A percentile compares a stretch with the other conserved stretches of the same genome.
Conservation (phyloP, 1,140 invertebrate species). For the Vanessa atalanta region DNA sequence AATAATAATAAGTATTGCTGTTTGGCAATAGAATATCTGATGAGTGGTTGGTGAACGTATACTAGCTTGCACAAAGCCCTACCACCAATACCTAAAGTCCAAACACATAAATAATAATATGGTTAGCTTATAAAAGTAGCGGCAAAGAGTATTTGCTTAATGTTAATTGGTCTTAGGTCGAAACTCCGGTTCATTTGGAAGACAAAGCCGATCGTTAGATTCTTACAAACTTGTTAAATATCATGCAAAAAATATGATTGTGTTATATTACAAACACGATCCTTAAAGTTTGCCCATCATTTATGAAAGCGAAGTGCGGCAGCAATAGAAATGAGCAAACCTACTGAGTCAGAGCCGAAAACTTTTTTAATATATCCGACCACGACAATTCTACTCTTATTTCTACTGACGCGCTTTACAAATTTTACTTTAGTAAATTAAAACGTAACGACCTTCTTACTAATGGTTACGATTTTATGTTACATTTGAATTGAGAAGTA, state of each 20-base stretch:
- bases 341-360: conserved; percentile 40
- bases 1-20: too few species aligned
- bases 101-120: too few species aligned
- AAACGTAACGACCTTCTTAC: conserved; percentile 26
- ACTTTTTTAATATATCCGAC: conserved; percentile 50
- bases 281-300: conserved; percentile 41
- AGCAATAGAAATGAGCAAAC: conserved; percentile 43
- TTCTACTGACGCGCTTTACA: conserved; percentile 27
- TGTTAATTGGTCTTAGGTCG: too few species aligned
- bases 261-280: background rate
- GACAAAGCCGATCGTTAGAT: too few species aligned
- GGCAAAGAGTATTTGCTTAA: too few species aligned
- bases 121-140: too few species aligned
- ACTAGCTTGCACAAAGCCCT: too few species aligned
- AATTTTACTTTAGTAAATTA: conserved; percentile 34
- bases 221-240: background rate
- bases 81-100: too few species aligned
- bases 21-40: too few species aligned
- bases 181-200: too few species aligned
- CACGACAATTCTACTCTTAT: conserved; percentile 43
- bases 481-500: background rate
- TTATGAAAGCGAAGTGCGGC: conserved; percentile 39
- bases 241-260: background rate
- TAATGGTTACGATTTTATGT: conserved; percentile 8
- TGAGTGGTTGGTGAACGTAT: too few species aligned